A percentile compares a stretch with the other conserved stretches of the same genome.
Conservation (phyloP, 1,140 invertebrate species). For the Neelides sp. region DNA sequence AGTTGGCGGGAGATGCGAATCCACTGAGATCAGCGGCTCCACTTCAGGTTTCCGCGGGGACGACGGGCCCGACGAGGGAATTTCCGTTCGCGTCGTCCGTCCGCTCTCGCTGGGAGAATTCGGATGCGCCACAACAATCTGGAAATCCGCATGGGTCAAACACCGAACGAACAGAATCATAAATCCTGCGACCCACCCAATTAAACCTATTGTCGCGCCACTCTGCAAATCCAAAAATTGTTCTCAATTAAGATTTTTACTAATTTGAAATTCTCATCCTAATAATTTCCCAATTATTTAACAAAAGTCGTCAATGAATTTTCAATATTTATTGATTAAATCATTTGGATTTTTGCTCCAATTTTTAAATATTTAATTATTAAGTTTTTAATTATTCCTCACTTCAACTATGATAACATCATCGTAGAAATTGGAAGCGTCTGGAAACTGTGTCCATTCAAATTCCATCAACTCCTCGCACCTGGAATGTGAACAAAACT, state of each 20-base stretch:
- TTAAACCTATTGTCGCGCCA: slow-evolving; percentile 18
- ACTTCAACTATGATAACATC: slow-evolving; percentile 25
- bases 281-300: not conserved
- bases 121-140: not conserved
- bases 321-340: not conserved
- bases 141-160: slow-evolving; percentile 28
- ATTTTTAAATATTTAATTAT: not conserved
- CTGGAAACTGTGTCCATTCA: slow-evolving; percentile 16
- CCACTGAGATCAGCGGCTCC: slow-evolving; percentile 4
- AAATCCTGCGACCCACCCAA: slow-evolving; percentile 26
- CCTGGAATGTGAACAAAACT: slow-evolving; percentile 4
- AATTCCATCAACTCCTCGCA: slow-evolving; percentile 26
- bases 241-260: not conserved
- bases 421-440: slow-evolving; percentile 26
- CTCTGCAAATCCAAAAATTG: slow-evolving; percentile 17
- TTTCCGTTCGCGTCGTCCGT: not conserved
- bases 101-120: not conserved
- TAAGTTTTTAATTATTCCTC: not conserved
- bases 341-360: not conserved
- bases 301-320: not conserved
- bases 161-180: slow-evolving; percentile 23
- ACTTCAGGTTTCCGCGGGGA: slow-evolving; percentile 2
- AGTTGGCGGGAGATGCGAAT: too few relatives aligned
- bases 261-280: not conserved
- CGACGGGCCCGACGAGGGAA: not conserved